Evolutionary conservation across 2,113 vertebrate genomes (phyloP), one percentile per base, ranked within the genome.

Genomic region (Tylochromis polylepis): DNA sequence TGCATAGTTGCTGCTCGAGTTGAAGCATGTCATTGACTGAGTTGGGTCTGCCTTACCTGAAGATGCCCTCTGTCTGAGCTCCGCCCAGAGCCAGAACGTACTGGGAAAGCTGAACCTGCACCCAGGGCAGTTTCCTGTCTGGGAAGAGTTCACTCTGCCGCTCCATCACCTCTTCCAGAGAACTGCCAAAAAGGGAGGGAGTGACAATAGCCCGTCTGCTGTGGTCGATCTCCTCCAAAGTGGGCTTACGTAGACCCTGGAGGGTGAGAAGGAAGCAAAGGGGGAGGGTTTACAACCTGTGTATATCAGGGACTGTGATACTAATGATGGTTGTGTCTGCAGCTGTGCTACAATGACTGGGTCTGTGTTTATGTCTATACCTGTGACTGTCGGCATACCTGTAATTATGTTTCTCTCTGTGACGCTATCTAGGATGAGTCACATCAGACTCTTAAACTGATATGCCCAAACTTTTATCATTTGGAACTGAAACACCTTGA

Each of bases 161-260:
- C 92, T 97, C 95, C 97, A 98, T 98, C 83, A 98, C 97, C 88
- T 98, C 97, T 83, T 98, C 97, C 93, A 98, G 93, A 22, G 97
- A 97, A 79, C 97, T 98, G 87, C 97, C 97, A 0, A 98, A 98
- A 88, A 98, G 96, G 0, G 97, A 98, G 0, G 97, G 97, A 0
- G 97, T 98, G 81, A 98, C 27, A 62, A 98, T 98, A 91, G 97
- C 97, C 22, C 95, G 96, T 84, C 97, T 94, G 78, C 97, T 97
- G 31, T 97, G 97, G 0, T 89, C 95, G 34, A 98, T 96, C 94
- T 98, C 98, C 58, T 98, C 98, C 87, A 97, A 89, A 5, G 97
- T 98, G 1, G 98, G 98, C 79, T 98, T 98, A 5, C 97, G 96
- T 8, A 98, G 96, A 60, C 98, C 98, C 98, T 98, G 88, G 20